These are phyloP conservation scores for Gambusia affinis DNA, from an alignment of 2,113 vertebrate genomes.

Conservation along the genomic window DNA sequence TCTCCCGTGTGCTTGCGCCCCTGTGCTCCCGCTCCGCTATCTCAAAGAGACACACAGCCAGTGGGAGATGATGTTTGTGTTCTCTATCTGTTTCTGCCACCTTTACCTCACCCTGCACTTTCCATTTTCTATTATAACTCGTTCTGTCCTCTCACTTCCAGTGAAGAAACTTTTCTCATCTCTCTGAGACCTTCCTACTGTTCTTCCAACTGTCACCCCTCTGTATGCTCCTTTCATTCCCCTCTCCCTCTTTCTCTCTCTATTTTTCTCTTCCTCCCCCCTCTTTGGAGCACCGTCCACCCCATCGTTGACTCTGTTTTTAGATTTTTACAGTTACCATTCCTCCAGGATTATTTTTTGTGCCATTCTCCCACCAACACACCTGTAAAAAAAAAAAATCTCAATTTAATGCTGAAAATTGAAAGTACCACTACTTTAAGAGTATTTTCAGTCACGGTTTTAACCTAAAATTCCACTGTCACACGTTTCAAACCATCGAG, in stretches of 20 bases:
- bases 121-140: constrained; percentile 38
- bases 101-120: constrained; percentile 8
- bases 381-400: neutral
- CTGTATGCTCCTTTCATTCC: constrained; percentile 3
- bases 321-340: neutral
- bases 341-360: neutral
- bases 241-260: constrained; percentile 12
- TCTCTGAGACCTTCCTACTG: constrained; percentile 29
- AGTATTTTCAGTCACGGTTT: neutral
- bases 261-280: neutral
- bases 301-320: constrained; percentile 19
- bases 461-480: neutral
- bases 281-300: constrained; percentile 6
- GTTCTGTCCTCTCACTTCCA: constrained; percentile 35
- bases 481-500: too few relatives aligned
- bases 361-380: neutral
- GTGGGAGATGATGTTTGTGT: constrained; percentile 37
- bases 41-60: constrained; percentile 44
- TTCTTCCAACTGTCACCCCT: constrained; percentile 30
- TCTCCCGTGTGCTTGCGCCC: constrained; percentile 7
- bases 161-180: constrained; percentile 49
- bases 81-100: constrained; percentile 37
- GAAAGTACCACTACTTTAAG: too few relatives aligned
- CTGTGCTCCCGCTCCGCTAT: constrained; percentile 32
- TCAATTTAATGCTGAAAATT: too few relatives aligned